Conservation (phyloP, 2,797 vertebrate genomes). For the Eutrigla gurnardus region DNA sequence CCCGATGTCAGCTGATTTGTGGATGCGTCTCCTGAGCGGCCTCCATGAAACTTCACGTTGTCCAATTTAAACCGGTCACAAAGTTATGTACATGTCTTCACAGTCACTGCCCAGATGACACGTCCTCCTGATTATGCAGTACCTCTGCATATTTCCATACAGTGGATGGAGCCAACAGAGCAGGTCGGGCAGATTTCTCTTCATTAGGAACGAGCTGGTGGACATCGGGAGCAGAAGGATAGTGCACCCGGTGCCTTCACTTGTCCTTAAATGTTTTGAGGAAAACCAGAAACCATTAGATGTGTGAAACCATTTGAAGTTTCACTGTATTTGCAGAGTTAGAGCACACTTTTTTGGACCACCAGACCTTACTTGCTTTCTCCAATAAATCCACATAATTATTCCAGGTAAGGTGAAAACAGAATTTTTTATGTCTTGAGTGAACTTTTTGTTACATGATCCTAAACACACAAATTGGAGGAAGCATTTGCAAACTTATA, state of each 20-base stretch:
- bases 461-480: neutral
- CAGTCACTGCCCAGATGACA: slow-evolving; percentile 8
- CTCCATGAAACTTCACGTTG: too few relatives aligned
- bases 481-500: neutral
- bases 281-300: neutral
- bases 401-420: neutral
- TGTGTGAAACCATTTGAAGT: neutral
- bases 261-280: slow-evolving; percentile 13
- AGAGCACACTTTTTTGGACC: neutral
- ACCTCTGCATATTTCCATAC: slow-evolving; percentile 22
- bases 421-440: neutral
- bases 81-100: slow-evolving; percentile 1
- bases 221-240: neutral
- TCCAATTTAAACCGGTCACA: too few relatives aligned
- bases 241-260: neutral
- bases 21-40: too few relatives aligned
- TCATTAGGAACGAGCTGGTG: slow-evolving; percentile 12
- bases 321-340: neutral
- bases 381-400: neutral
- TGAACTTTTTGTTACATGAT: neutral
- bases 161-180: slow-evolving; percentile 8
- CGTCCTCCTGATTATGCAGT: slow-evolving; percentile 15
- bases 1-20: too few relatives aligned
- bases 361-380: neutral
- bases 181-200: slow-evolving; percentile 2